These are phyloP conservation scores for Gasterosteus aculeatus DNA, from an alignment of 2,113 vertebrate species.

Conservation along the genomic window DNA sequence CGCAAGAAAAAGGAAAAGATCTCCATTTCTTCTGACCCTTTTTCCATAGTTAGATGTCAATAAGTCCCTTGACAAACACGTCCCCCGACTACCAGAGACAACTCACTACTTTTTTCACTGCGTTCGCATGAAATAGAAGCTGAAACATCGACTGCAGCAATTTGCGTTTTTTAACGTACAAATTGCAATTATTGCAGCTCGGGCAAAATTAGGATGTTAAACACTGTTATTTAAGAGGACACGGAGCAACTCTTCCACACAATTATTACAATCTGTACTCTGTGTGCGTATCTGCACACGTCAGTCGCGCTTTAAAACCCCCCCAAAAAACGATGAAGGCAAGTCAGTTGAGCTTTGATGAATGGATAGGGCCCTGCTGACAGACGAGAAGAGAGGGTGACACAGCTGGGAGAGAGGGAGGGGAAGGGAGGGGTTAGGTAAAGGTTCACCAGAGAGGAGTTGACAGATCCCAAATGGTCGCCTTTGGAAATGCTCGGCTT, in stretches of 20 bases:
- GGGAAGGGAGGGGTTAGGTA: slow-evolving; percentile 33
- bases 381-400: slow-evolving; percentile 49
- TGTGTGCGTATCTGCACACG: neutral
- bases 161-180: slow-evolving; percentile 42
- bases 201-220: slow-evolving; percentile 34
- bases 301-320: too few species aligned
- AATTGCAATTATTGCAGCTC: slow-evolving; percentile 9
- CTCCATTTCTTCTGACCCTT: slow-evolving; percentile 68
- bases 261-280: neutral
- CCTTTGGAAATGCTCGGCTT: slow-evolving; percentile 54
- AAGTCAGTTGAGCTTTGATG: slow-evolving; percentile 43
- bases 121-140: slow-evolving; percentile 63
- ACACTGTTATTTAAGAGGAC: slow-evolving; percentile 10
- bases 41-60: slow-evolving; percentile 35
- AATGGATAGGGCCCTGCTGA: slow-evolving; percentile 47
- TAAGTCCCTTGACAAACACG: slow-evolving; percentile 37
- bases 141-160: slow-evolving; percentile 58
- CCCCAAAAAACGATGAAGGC: neutral
- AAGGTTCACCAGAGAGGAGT: slow-evolving; percentile 59
- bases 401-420: slow-evolving; percentile 45
- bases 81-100: slow-evolving; percentile 3
- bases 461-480: slow-evolving; percentile 66
- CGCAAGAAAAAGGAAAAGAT: slow-evolving; percentile 27
- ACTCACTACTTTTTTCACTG: slow-evolving; percentile 68
- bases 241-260: neutral